Percentiles rank a stretch among this genome's conserved stretches.
Conservation (phyloP, 2,888 invertebrate genomes). For the Halocaridina rubra region DNA sequence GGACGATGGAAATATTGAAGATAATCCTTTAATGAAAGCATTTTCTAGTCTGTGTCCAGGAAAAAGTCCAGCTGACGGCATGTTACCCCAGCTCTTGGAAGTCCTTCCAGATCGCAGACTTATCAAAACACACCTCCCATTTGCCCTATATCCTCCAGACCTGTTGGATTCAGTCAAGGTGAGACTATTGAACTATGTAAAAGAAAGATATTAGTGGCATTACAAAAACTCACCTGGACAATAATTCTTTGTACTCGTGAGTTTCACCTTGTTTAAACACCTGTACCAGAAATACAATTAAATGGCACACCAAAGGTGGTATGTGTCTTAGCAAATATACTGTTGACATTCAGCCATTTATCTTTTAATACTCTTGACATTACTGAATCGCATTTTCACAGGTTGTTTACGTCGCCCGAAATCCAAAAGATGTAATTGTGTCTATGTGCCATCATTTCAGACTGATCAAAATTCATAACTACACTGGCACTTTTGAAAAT, state of each 20-base stretch:
- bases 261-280: neutral
- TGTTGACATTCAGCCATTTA: too few relatives aligned
- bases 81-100: neutral
- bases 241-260: neutral
- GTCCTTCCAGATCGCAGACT: neutral
- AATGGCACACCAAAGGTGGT: too few relatives aligned
- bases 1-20: neutral
- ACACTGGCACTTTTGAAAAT: neutral
- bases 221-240: too few relatives aligned
- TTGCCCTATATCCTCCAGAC: neutral
- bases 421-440: constrained; percentile 31
- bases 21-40: neutral
- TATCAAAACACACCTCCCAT: constrained; percentile 32
- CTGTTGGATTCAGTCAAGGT: constrained; percentile 30
- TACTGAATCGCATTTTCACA: neutral
- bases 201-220: neutral
- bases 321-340: too few relatives aligned
- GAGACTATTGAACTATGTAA: neutral
- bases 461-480: neutral
- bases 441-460: neutral
- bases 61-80: neutral
- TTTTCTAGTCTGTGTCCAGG: neutral
- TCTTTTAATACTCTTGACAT: too few relatives aligned
- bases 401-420: constrained; percentile 20
- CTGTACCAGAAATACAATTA: neutral